Evolutionary conservation across 2,797 vertebrate genomes (phyloP), one percentile per base, ranked within the genome.

Genomic region (Ispidina picta): DNA sequence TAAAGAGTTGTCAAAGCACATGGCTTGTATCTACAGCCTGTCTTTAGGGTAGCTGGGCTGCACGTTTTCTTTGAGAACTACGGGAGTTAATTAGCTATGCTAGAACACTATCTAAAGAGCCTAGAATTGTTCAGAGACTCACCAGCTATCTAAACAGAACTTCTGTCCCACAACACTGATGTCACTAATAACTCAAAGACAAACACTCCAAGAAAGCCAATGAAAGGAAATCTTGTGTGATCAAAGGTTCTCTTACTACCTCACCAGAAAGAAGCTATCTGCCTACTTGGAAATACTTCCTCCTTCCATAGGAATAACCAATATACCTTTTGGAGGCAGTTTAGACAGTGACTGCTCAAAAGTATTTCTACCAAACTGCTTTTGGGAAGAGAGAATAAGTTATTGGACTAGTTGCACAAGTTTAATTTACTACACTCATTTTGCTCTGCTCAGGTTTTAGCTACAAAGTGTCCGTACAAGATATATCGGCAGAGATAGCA

Each of bases 401-500:
- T 93, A 91, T 46, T 84, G 69, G 54, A 92, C 46, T 80, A 75
- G 88, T 74, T 75, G 83, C 86, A 95, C 92, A 79, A 63, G 54
- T 4, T 64, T 70, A 88, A 84, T 72, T 88, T 68, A 96, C 92
- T 92, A 94, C 51, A 86, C 86, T 92, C 16, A n/a, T 87, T 92
- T 85, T 84, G 76, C 70, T 80, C 88, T 33, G 71, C 56, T 73
- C 80, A 88, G 10, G 46, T 58, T 84, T 62, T 75, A 83, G 90
- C 92, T 91, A 95, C 82, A 85, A 93, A 55, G 48, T 58, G 72
- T 86, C 88, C 89, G 76, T 86, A 96, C 93, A 96, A 83, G 94
- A 94, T 82, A 41, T 23, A 87, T 54, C 52, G 90, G 94, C 94
- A 96, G 91, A 96, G 88, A 95, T 56, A 92, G 92, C 94, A 93